A percentile compares a stretch with the other conserved stretches of the same genome.
These are phyloP conservation scores for Leucophenga varia DNA, from an alignment of 1,140 invertebrate genomes.

Conservation along the genomic window DNA sequence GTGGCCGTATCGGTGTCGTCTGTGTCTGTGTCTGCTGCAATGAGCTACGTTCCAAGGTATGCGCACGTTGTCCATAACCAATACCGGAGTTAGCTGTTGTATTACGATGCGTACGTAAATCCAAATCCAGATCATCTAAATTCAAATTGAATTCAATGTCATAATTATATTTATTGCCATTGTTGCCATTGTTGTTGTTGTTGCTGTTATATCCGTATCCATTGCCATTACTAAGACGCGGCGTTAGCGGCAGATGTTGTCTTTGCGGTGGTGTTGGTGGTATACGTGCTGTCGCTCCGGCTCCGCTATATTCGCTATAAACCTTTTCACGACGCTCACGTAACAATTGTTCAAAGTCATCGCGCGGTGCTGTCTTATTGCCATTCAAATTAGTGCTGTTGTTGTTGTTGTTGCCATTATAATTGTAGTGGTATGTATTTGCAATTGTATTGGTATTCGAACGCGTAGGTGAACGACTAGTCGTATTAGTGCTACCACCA, in stretches of 20 bases:
- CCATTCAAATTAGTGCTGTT: neutral
- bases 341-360: conserved; percentile 50
- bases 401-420: conserved; percentile 16
- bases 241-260: conserved; percentile 18
- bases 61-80: conserved; percentile 11
- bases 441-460: conserved; percentile 38
- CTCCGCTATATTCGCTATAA: conserved; percentile 35
- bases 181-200: too few relatives aligned
- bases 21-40: conserved; percentile 17
- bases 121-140: conserved; percentile 25
- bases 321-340: conserved; percentile 54
- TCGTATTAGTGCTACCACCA: conserved; percentile 11
- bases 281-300: conserved; percentile 21
- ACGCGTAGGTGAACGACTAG: conserved; percentile 19
- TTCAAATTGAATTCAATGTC: conserved; percentile 49
- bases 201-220: conserved; percentile 7
- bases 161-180: conserved; percentile 40
- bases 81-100: too few relatives aligned
- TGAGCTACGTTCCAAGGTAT: conserved; percentile 28
- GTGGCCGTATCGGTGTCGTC: too few relatives aligned
- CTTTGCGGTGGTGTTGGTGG: conserved; percentile 37
- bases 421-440: conserved; percentile 52
- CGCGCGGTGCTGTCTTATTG: conserved; percentile 26
- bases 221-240: conserved; percentile 12
- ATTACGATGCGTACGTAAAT: neutral